Base-by-base conservation (phyloP, 2,888 invertebrate species). In the Pediacus dermestoides region DNA sequence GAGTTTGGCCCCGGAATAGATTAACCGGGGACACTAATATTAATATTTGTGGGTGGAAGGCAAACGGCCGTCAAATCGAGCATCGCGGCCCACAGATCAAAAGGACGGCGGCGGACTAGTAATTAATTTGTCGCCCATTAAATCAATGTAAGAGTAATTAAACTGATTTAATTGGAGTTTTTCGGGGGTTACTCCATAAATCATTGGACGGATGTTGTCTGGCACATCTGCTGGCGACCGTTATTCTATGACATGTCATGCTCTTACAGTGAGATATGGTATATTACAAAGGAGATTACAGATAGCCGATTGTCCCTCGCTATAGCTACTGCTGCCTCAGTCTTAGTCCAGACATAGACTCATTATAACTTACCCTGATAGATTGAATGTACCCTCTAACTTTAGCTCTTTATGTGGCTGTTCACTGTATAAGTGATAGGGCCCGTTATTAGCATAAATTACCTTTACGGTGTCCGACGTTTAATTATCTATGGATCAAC, bases 141-240 rank as follows among this genome's bases (percentile, higher is more conserved):
- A 48, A 50, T 50, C 48, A 38, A 50, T 51, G 52, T 38, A 40
- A 40, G 34, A 44, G 47, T 42, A 41, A 44, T 49, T 46, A 45
- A 52, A 46, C 35, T 33, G 52, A 52, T 52, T 52, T 54, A 55
- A 55, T 55, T 52, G 51, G 37, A 46, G 44, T 51, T 55, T 55
- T 55, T 52, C 42, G 39, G 26, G 25, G 11, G 34, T 30, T 7
- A 25, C 21, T 34, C 37, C 42, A 52, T 55, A 53, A 53, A 55
- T 53, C 53, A 55, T 52, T 39, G 23, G 21, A 27, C 34, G 44
- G 38, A 46, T 42, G 40, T 41, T 50, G 43, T 50, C 43, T 34
- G 23, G 35, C 28, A 32, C 50, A 47, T 50, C 50, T 50, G 50
- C 40, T 39, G 38, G 38, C 49, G 44, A 41, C 45, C 51, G 48